phyloP scores from a whole-genome alignment of 2,113 vertebrate genomes.

The Eretmochelys imbricata region DNA sequence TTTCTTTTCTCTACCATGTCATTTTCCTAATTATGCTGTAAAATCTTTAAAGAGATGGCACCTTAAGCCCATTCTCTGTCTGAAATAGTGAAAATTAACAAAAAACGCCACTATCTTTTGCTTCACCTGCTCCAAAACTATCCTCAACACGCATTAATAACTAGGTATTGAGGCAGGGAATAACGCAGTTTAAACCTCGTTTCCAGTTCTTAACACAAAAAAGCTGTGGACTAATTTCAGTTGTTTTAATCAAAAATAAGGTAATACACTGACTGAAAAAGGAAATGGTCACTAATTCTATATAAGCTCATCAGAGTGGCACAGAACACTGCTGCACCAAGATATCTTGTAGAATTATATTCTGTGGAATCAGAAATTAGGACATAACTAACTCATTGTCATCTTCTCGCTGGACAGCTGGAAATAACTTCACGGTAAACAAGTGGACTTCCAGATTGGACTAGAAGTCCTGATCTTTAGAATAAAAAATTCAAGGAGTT shows the following conservation, averaged over 20 bases:
- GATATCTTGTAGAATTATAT: neutral
- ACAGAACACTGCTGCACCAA: fast-evolving
- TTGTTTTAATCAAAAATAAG: neutral
- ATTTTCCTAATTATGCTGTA: neutral
- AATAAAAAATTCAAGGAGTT: fast-evolving
- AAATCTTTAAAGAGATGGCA: neutral
- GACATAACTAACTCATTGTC: neutral
- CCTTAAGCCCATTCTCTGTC: neutral
- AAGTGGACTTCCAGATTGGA: fast-evolving
- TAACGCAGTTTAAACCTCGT: fast-evolving
- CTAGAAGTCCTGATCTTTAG: neutral
- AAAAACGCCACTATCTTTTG: neutral
- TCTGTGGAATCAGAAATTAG: neutral
- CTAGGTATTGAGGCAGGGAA: fast-evolving
- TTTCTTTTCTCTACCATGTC: neutral
- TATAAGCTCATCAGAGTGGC: fast-evolving
- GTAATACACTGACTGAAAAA: fast-evolving
- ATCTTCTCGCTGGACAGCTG: fast-evolving
- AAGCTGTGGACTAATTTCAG: neutral
- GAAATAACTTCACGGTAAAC: neutral
- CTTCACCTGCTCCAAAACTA: neutral
- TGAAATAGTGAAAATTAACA: neutral
- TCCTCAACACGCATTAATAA: fast-evolving
- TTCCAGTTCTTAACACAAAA: neutral
- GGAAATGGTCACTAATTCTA: neutral